phyloP scores from a whole-genome alignment of 1,140 invertebrate species.

The Lepidostoma basale region DNA sequence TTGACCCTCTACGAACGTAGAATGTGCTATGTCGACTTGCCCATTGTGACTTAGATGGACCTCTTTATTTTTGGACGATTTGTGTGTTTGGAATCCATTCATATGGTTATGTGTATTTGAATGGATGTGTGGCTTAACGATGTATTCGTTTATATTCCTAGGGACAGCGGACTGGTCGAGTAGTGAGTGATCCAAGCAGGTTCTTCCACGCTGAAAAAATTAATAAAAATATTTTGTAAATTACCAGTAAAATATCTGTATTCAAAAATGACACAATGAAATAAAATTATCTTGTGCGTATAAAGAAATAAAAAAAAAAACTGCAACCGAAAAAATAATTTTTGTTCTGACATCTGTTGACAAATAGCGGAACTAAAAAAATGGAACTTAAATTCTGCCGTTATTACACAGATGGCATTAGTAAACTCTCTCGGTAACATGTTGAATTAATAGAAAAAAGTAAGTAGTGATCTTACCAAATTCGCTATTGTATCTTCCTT shows the following conservation, averaged over 20 bases:
- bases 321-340: too few relatives aligned
- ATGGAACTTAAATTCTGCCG: too few relatives aligned
- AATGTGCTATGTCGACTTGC: neutral
- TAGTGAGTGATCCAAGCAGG: constrained; percentile 44
- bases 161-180: constrained; percentile 44
- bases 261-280: too few relatives aligned
- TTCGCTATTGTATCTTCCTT: constrained; percentile 4
- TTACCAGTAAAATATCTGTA: neutral
- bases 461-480: neutral
- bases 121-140: constrained; percentile 33
- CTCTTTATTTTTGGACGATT: constrained; percentile 18
- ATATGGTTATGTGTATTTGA: constrained; percentile 28
- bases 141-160: constrained; percentile 43
- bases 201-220: constrained; percentile 41
- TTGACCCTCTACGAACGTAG: neutral
- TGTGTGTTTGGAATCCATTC: constrained; percentile 32
- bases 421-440: too few relatives aligned
- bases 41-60: neutral
- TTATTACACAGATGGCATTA: too few relatives aligned
- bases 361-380: too few relatives aligned
- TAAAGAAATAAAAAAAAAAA: too few relatives aligned
- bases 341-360: too few relatives aligned
- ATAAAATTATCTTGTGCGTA: too few relatives aligned
- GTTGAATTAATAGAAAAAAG: too few relatives aligned
- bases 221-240: constrained; percentile 5